These are phyloP conservation scores for Apostichopus parvimensis DNA, from an alignment of 35 echinoderm and acorn worm species.

Conservation along the genomic window DNA sequence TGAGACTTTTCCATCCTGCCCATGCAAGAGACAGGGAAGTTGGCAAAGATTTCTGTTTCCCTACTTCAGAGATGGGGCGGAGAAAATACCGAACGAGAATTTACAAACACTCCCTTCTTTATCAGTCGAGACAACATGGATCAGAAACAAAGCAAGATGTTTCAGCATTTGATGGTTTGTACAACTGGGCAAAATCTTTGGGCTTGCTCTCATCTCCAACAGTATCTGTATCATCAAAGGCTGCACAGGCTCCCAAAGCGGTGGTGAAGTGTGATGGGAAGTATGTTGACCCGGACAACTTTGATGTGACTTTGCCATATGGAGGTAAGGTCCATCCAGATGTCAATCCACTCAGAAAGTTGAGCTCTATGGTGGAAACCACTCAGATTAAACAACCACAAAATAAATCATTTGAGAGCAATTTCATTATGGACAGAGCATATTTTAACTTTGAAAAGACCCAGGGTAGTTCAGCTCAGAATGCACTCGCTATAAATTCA, in stretches of 20 bases:
- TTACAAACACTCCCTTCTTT: constrained; percentile 51
- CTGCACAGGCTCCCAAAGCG: constrained; percentile 31
- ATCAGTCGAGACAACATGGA: constrained; percentile 3
- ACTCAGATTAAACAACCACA: constrained; percentile 43
- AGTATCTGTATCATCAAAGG: neutral
- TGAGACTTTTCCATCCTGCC: neutral
- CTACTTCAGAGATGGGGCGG: neutral
- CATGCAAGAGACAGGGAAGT: neutral
- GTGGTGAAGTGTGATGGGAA: constrained; percentile 54
- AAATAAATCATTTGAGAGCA: constrained; percentile 49
- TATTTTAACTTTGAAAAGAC: constrained; percentile 52
- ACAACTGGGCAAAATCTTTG: constrained; percentile 48
- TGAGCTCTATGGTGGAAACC: constrained; percentile 53
- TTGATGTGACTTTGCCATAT: constrained; percentile 46
- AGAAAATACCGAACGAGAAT: constrained; percentile 26
- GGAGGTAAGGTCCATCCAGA: constrained; percentile 40
- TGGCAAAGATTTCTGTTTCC: neutral
- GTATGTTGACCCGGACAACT: constrained; percentile 50
- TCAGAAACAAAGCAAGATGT: neutral
- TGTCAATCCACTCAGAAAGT: constrained; percentile 41
- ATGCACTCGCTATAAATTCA: neutral
- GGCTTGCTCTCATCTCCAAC: constrained; percentile 35
- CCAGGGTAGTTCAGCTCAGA: constrained; percentile 22
- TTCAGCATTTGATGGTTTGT: constrained; percentile 48
- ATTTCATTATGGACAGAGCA: constrained; percentile 57